Evolutionary conservation across 2,888 invertebrate genomes (phyloP).

Genomic region (Aplocera efformata): DNA sequence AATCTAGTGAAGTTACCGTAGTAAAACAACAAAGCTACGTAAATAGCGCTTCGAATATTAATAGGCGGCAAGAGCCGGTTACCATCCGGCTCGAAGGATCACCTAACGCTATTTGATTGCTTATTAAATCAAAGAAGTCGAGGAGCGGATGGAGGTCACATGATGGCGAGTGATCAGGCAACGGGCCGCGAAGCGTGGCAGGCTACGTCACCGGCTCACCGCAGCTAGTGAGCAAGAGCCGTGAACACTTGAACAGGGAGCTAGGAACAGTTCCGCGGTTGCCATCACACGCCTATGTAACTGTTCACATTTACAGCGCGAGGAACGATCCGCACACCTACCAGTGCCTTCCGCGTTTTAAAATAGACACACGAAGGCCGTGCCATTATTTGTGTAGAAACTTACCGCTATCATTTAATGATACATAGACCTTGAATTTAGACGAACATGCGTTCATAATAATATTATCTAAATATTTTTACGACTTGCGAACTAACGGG

Average conservation of each 20-base stretch:
- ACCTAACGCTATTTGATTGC: constrained; percentile 18
- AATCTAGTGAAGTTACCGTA: constrained; percentile 9
- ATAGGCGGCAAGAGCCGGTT: constrained; percentile 21
- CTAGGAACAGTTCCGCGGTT: constrained; percentile 36
- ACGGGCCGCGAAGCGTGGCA: constrained; percentile 30
- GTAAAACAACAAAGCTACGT: constrained; percentile 6
- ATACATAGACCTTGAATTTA: constrained; percentile 53
- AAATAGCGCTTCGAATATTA: constrained; percentile 10
- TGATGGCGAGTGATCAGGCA: constrained; percentile 17
- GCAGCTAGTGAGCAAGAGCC: neutral
- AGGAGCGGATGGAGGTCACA: constrained; percentile 39
- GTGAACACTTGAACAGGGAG: neutral
- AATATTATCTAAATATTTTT: constrained; percentile 27
- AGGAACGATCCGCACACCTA: constrained; percentile 57
- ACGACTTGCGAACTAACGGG: constrained; percentile 36
- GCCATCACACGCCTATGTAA: constrained; percentile 55
- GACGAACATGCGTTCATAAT: constrained; percentile 27
- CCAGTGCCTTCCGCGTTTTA: constrained; percentile 75
- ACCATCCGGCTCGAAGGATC: constrained; percentile 25
- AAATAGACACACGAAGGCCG: constrained; percentile 74
- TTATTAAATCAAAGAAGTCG: constrained; percentile 23
- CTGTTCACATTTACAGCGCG: constrained; percentile 53
- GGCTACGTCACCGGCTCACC: no score
- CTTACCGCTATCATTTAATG: constrained; percentile 44
- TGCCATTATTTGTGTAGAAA: constrained; percentile 56